A percentile compares a stretch with the other conserved stretches of the same genome.
Evolutionary conservation across 92 coral and sea anemone species (phyloP).

Genomic region (Palythoa heliodiscus): DNA sequence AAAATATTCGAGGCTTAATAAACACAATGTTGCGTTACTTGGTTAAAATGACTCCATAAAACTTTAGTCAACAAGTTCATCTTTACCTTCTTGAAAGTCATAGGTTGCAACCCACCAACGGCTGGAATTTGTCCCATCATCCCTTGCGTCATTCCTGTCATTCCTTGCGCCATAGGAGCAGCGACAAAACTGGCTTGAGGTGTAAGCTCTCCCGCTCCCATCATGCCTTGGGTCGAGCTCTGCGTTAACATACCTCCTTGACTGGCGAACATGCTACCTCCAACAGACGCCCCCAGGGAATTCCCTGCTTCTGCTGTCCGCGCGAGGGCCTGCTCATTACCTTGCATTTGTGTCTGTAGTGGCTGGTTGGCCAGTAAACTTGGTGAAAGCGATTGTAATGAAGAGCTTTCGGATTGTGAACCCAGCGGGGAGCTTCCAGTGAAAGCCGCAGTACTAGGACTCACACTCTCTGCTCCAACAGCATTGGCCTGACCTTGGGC

Average conservation of each 20-base stretch:
- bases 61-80: background rate
- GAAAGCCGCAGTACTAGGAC: slow-evolving; percentile 18
- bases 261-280: background rate
- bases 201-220: slow-evolving; percentile 26
- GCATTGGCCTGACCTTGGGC: background rate
- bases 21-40: background rate
- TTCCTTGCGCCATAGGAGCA: slow-evolving; percentile 51
- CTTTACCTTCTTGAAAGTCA: slow-evolving; percentile 63
- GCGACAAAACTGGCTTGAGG: slow-evolving; percentile 14
- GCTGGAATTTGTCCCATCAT: slow-evolving; percentile 47
- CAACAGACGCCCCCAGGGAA: slow-evolving; percentile 10
- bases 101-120: slow-evolving; percentile 42
- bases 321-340: slow-evolving; percentile 22
- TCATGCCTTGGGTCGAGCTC: slow-evolving; percentile 14
- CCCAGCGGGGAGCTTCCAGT: slow-evolving; percentile 14
- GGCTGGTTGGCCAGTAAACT: slow-evolving; percentile 29
- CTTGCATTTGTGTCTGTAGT: slow-evolving; percentile 17
- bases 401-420: slow-evolving; percentile 12
- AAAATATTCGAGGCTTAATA: background rate
- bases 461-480: slow-evolving; percentile 1
- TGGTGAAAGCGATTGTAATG: slow-evolving; percentile 27
- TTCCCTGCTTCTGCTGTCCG: background rate
- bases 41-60: background rate
- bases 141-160: slow-evolving; percentile 47
- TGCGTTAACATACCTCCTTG: slow-evolving; percentile 23